These are phyloP conservation scores for Chrysaora quinquecirrha DNA, from an alignment of 30 jellyfish, hydroid and myxozoan genomes.

Conservation along the genomic window DNA sequence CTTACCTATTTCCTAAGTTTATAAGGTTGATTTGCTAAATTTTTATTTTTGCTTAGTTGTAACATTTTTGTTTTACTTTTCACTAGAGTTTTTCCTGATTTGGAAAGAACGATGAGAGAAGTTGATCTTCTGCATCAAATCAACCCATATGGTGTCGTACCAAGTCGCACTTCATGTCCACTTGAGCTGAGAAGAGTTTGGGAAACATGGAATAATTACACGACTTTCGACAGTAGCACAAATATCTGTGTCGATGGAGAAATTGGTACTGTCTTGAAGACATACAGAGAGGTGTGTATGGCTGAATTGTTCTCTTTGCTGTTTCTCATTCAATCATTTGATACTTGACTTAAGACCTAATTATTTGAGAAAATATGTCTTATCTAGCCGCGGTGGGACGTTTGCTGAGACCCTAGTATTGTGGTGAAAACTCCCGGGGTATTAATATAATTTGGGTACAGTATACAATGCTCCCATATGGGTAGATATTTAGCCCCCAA, in stretches of 20 bases:
- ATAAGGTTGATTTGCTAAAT: no score
- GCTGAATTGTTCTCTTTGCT: no score
- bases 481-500: no score
- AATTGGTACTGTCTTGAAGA: slow-evolving; percentile 88
- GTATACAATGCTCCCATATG: no score
- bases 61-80: not conserved
- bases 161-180: slow-evolving; percentile 96
- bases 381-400: no score
- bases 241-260: slow-evolving; percentile 92
- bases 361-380: no score
- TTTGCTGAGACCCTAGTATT: no score
- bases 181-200: slow-evolving; percentile 78
- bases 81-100: slow-evolving; percentile 79
- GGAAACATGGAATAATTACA: slow-evolving; percentile 81
- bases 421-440: no score
- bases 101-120: slow-evolving; percentile 90
- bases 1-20: not conserved
- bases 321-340: no score
- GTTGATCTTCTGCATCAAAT: slow-evolving; percentile 84
- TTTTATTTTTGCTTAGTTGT: no score
- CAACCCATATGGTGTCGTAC: slow-evolving; percentile 91
- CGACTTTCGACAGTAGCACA: slow-evolving; percentile 35
- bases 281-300: slow-evolving; percentile 80
- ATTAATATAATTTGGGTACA: no score
- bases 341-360: no score